Conservation (phyloP, 2,797 vertebrate species). For the Pitangus sulphuratus region DNA sequence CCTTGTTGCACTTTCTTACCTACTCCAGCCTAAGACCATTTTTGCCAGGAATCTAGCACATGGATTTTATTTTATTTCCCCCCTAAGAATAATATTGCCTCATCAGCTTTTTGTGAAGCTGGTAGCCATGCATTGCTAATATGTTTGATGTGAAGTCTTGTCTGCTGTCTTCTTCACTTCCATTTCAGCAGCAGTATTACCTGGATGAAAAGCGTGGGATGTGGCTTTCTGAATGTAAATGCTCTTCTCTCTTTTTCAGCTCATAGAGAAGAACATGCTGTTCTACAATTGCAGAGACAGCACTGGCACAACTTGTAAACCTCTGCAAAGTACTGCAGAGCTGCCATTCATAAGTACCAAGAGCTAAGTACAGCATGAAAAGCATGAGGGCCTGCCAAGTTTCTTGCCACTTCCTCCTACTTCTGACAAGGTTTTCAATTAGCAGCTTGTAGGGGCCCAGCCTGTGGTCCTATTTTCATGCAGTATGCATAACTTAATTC, state of each 20-base stretch:
- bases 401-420: constrained; percentile 60
- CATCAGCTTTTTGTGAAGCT: neutral
- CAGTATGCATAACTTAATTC: constrained; percentile 53
- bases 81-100: neutral
- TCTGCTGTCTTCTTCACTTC: neutral
- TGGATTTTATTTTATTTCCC: neutral
- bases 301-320: constrained; percentile 40
- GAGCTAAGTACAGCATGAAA: constrained; percentile 29
- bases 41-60: neutral
- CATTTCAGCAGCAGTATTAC: neutral
- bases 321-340: constrained; percentile 32
- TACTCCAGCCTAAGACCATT: neutral
- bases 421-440: constrained; percentile 76
- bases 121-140: neutral
- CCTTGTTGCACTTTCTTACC: neutral
- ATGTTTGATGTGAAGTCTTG: neutral
- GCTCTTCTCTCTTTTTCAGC: neutral
- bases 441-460: constrained; percentile 73
- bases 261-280: neutral
- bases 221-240: neutral
- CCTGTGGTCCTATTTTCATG: constrained; percentile 67
- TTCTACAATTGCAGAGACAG: neutral
- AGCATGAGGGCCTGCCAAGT: constrained; percentile 43
- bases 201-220: constrained; percentile 17
- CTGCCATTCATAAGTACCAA: constrained; percentile 52